Evolutionary conservation across 2,888 invertebrate species (phyloP).

Genomic region (Tipula confusa): DNA sequence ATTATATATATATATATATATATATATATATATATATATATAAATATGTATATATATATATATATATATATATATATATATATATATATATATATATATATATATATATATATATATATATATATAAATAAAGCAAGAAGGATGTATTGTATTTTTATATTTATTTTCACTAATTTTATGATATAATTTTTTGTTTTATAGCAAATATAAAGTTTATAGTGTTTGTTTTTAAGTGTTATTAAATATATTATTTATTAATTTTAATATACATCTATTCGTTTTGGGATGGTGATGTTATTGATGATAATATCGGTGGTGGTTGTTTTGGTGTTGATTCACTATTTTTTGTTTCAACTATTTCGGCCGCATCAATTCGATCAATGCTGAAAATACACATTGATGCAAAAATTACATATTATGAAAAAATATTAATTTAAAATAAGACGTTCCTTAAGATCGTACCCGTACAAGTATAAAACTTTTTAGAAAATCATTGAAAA

Average conservation of each 20-base stretch:
- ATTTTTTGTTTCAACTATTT: not conserved
- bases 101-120: not conserved
- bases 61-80: too few species aligned
- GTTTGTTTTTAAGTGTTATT: not conserved
- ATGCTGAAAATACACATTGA: not conserved
- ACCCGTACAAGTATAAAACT: too few species aligned
- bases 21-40: not conserved
- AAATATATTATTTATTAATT: not conserved
- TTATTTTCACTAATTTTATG: not conserved
- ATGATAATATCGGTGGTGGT: slow-evolving; percentile 4
- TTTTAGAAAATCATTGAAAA: too few species aligned
- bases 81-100: too few species aligned
- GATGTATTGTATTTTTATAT: slow-evolving; percentile 14
- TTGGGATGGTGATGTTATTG: not conserved
- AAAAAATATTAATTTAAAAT: too few species aligned
- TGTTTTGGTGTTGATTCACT: not conserved
- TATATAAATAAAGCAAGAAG: slow-evolving; percentile 13
- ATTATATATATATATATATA: not conserved
- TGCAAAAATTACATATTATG: too few species aligned
- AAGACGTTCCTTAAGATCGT: too few species aligned
- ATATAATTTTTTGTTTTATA: slow-evolving; percentile 9
- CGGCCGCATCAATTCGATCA: not conserved
- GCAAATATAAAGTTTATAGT: not conserved
- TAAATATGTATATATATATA: too few species aligned
- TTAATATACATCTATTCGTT: not conserved